A percentile compares a stretch with the other conserved stretches of the same genome.
Evolutionary conservation across 2,888 invertebrate genomes (phyloP).

Genomic region (Nomada fabriciana): DNA sequence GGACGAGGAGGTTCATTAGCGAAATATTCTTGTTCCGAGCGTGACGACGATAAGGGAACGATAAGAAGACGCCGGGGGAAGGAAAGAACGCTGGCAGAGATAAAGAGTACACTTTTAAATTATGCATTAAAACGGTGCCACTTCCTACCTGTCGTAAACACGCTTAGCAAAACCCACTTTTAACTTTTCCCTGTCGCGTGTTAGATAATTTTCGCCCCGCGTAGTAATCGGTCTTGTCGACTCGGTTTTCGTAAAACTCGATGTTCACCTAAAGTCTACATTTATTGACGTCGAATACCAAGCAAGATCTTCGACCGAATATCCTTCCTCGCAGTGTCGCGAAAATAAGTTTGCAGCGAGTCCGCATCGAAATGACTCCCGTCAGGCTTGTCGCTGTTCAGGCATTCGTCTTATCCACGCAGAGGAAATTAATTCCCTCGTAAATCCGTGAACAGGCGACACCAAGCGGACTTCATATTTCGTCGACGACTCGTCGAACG

Average conservation of each 20-base stretch:
- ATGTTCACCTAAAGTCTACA: too few species aligned
- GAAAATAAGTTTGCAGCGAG: too few species aligned
- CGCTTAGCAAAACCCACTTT: neutral
- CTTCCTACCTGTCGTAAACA: conserved; percentile 8
- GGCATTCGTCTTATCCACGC: neutral
- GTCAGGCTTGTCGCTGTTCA: neutral
- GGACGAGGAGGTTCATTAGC: conserved; percentile 49
- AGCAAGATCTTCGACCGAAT: too few species aligned
- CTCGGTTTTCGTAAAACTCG: too few species aligned
- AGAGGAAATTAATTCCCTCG: neutral
- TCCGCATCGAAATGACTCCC: too few species aligned
- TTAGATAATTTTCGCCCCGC: neutral
- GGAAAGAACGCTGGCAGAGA: conserved; percentile 14
- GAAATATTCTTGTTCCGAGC: conserved; percentile 54
- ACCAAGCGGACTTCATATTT: conserved; percentile 1
- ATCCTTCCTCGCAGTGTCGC: too few species aligned
- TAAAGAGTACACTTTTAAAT: conserved; percentile 38
- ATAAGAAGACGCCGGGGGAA: conserved; percentile 29
- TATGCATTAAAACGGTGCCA: conserved; percentile 22
- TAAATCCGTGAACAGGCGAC: neutral
- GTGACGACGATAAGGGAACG: conserved; percentile 44
- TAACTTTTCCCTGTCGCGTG: neutral
- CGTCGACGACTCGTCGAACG: conserved; percentile 12
- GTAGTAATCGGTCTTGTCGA: too few species aligned
- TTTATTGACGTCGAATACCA: too few species aligned